Percentiles rank a stretch among this genome's conserved stretches.
These are phyloP conservation scores for Tupaia chinensis DNA, from an alignment of 2,113 vertebrate genomes.

Conservation along the genomic window DNA sequence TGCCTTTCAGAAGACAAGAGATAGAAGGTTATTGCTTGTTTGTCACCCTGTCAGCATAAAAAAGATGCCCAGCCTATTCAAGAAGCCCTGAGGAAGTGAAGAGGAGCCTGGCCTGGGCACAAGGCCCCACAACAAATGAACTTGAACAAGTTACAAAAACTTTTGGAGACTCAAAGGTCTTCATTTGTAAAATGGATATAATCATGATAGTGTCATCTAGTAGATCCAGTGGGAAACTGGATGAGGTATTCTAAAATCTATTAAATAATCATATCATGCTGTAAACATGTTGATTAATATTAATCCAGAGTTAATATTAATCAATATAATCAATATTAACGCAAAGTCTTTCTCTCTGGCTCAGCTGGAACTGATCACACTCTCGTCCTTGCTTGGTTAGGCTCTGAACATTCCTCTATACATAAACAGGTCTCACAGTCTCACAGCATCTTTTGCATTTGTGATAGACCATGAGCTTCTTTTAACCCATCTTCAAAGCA, in stretches of 20 bases:
- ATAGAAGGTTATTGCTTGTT: fast-evolving
- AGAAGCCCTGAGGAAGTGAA: not conserved
- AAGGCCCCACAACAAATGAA: not conserved
- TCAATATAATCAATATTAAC: too few species aligned
- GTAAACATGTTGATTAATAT: not conserved
- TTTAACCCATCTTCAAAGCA: fast-evolving
- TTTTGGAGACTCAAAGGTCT: not conserved
- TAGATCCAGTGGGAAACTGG: not conserved
- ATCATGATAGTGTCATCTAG: fast-evolving
- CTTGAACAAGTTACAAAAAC: not conserved
- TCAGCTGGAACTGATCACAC: not conserved
- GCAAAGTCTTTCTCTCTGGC: not conserved
- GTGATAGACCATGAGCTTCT: fast-evolving
- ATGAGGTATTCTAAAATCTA: not conserved
- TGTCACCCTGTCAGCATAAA: not conserved
- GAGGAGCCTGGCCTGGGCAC: too few species aligned
- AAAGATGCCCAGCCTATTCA: not conserved
- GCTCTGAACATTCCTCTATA: not conserved
- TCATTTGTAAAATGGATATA: too few species aligned
- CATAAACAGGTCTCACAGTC: fast-evolving
- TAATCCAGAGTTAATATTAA: too few species aligned
- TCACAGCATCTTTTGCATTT: not conserved
- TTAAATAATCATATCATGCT: fast-evolving
- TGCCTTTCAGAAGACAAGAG: not conserved
- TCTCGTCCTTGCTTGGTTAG: not conserved